Conservation (phyloP, 2,113 vertebrate genomes). For the Oreochromis tanganicae region DNA sequence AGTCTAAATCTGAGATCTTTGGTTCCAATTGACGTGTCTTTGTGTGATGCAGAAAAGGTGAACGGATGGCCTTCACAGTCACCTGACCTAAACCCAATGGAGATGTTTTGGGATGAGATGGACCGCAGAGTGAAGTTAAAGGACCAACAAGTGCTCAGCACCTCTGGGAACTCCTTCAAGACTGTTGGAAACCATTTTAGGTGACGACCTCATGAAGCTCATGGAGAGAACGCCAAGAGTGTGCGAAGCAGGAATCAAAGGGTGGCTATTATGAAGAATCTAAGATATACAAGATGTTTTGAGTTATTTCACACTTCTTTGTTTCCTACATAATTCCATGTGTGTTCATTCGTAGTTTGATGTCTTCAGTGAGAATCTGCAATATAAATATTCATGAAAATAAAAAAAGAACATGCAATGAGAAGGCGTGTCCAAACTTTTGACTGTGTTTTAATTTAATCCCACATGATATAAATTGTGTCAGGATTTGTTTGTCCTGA, state of each 20-base stretch:
- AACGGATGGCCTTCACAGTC: neutral
- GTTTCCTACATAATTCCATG: accelerated
- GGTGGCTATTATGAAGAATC: neutral
- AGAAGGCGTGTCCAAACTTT: accelerated
- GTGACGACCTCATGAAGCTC: neutral
- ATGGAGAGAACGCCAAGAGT: neutral
- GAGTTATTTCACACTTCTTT: neutral
- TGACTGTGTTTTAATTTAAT: neutral
- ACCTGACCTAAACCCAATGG: neutral
- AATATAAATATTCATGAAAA: neutral
- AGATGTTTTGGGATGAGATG: neutral
- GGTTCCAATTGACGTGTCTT: neutral
- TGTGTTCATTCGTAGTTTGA: neutral
- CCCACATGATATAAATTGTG: neutral
- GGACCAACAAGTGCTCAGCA: neutral
- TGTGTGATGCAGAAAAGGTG: neutral
- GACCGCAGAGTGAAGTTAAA: accelerated
- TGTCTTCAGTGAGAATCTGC: neutral
- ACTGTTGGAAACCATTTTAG: neutral
- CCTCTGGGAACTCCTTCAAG: neutral
- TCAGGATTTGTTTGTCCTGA: accelerated
- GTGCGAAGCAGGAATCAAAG: neutral
- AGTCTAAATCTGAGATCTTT: neutral
- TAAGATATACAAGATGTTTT: neutral
- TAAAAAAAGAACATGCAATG: neutral